Evolutionary conservation across 1,140 invertebrate genomes (phyloP).

Genomic region (Tetranychus cinnabarinus): DNA sequence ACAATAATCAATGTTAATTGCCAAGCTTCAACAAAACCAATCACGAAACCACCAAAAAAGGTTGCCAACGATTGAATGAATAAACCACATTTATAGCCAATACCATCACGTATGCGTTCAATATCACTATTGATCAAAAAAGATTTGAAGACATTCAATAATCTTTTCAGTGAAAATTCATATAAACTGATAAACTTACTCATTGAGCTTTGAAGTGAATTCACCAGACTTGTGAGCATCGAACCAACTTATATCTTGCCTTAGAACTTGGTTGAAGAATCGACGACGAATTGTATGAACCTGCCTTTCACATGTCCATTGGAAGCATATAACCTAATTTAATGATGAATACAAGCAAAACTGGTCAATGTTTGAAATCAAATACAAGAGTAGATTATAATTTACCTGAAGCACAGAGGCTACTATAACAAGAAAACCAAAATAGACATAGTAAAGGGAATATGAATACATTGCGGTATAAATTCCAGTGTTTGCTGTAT

Average conservation of each 20-base stretch:
- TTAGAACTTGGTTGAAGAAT: conserved; percentile 26
- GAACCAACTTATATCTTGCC: conserved; percentile 58
- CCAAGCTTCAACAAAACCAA: conserved; percentile 24
- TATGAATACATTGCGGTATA: no score
- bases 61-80: conserved; percentile 23
- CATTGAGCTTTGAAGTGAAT: conserved; percentile 47
- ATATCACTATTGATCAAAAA: conserved; percentile 29
- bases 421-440: no score
- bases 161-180: no score
- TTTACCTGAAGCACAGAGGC: no score
- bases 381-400: no score
- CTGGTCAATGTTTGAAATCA: no score
- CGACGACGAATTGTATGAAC: conserved; percentile 14
- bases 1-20: conserved; percentile 21
- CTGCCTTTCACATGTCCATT: conserved; percentile 9
- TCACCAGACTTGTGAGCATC: conserved; percentile 53
- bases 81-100: conserved; percentile 29
- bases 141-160: conserved; percentile 22
- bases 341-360: no score
- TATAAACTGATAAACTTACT: no score
- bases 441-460: no score
- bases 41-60: conserved; percentile 20
- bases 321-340: no score
- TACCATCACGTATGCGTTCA: conserved; percentile 16
- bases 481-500: no score